Base-by-base conservation (phyloP, 2,888 invertebrate species). In the Gortyna flavago region DNA sequence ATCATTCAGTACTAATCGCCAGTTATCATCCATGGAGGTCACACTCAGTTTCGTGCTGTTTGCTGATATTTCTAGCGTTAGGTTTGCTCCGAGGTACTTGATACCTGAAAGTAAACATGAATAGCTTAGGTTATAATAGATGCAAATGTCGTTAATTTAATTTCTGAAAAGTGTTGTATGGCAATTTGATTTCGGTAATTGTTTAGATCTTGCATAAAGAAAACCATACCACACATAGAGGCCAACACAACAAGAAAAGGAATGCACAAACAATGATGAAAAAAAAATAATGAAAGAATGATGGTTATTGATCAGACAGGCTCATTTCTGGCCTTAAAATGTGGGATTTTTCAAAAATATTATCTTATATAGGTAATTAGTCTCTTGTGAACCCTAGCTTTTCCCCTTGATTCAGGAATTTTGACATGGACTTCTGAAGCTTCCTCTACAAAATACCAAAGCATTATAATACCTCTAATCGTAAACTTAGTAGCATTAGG, bases 21-120 rank as follows among this genome's bases (percentile, higher is more conserved):
- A 94, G 72, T 89, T 90, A 77, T 94, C 93, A 41, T 94, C 93
- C 8, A 95, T 77, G 0, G 94, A 89, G 2, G 90, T 86, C 41
- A 96, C 95, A 4, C 89, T 92, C 61, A 97, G 74, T 5, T 93
- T 91, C 0, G 94, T 92, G 25, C 89, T 92, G 29, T 88, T 83
- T 3, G 87, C 80, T 21, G 92, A 87, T 8, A 96, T 92, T 70
- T 95, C 94, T 68, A 97, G 82, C 0, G 93, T 94, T 35, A 97
- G 81, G 64, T 93, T 93, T 0, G 96, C 92, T 1, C 97, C 97
- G 13, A 96, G 88, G 74, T 96, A 97, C 79, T 96, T 96, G 73
- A 97, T 93, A 44, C 96, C 97, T 97, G 88, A 29, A 86, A 87
- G 7, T 48, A 35, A 3, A 62, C 5, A 41, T 1, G 21, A 41